Conservation (phyloP, 2,888 invertebrate genomes). For the Cheilosia vernalis region DNA sequence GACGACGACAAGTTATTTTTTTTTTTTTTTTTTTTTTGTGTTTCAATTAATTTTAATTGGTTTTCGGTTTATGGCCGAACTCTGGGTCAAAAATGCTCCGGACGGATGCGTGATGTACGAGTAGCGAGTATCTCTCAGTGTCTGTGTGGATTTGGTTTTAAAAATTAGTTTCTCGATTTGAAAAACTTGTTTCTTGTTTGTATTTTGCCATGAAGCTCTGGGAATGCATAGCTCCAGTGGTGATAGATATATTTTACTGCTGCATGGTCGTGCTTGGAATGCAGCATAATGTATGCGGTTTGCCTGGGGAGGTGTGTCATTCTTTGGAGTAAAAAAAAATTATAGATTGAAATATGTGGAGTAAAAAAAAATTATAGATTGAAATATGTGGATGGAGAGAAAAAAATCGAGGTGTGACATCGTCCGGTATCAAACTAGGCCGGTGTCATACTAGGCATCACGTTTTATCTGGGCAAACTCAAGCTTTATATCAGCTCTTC, state of each 20-base stretch:
- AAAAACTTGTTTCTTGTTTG: conserved; percentile 3
- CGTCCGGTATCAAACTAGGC: too few relatives aligned
- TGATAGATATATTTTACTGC: conserved; percentile 3
- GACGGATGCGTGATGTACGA: too few relatives aligned
- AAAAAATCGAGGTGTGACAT: too few relatives aligned
- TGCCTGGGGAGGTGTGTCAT: conserved; percentile 9
- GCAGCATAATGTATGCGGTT: conserved; percentile 27
- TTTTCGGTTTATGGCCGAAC: not conserved
- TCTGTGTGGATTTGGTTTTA: conserved; percentile 14
- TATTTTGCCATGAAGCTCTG: conserved; percentile 17
- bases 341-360: not conserved
- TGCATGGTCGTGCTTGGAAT: conserved; percentile 16
- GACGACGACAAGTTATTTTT: not conserved
- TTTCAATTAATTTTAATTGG: not conserved
- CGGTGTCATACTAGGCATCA: too few relatives aligned
- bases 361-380: not conserved
- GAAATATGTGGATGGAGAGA: too few relatives aligned
- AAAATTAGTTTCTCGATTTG: conserved; percentile 1
- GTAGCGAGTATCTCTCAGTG: too few relatives aligned
- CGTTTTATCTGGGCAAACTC: too few relatives aligned
- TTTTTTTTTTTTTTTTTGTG: not conserved
- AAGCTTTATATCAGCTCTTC: too few relatives aligned
- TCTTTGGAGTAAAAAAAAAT: not conserved
- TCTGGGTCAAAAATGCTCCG: not conserved
- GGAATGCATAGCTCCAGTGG: conserved; percentile 7